phyloP scores from a whole-genome alignment of 2,113 vertebrate genomes.

The Perca flavescens region DNA sequence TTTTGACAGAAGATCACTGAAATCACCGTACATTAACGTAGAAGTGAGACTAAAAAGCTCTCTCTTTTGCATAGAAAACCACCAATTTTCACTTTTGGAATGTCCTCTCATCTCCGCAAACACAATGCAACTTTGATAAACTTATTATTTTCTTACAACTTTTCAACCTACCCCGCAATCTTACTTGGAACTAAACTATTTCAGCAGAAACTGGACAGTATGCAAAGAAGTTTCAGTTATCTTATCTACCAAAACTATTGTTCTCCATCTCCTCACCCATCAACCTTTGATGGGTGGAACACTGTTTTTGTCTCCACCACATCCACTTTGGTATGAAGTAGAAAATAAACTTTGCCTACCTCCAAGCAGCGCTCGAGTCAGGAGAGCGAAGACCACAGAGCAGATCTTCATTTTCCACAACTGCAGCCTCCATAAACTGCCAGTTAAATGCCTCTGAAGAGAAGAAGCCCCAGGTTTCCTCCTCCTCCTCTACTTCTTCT shows the following conservation, averaged over 20 bases:
- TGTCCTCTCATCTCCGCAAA: conserved; percentile 36
- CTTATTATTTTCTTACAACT: background rate
- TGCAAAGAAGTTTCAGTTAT: background rate
- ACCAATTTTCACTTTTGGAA: conserved; percentile 22
- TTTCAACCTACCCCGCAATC: background rate
- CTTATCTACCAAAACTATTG: background rate
- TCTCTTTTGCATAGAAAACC: conserved; percentile 31
- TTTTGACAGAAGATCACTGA: background rate
- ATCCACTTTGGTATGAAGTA: conserved; percentile 30
- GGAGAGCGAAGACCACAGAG: conserved; percentile 78
- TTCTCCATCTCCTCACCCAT: conserved; percentile 11
- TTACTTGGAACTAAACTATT: background rate
- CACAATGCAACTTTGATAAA: background rate
- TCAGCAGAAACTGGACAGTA: background rate
- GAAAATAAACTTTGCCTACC: conserved; percentile 75
- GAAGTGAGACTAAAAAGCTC: background rate
- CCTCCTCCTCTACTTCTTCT: conserved; percentile 41
- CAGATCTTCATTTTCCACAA: conserved; percentile 85
- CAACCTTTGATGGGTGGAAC: background rate
- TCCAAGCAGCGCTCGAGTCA: conserved; percentile 76
- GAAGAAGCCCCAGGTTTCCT: conserved; percentile 61
- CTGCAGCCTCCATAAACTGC: conserved; percentile 81
- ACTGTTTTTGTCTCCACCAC: conserved; percentile 13
- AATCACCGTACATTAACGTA: background rate
- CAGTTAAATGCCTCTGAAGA: conserved; percentile 64